Base-by-base conservation (phyloP, 2,797 vertebrate genomes). In the Epinephelus awoara region DNA sequence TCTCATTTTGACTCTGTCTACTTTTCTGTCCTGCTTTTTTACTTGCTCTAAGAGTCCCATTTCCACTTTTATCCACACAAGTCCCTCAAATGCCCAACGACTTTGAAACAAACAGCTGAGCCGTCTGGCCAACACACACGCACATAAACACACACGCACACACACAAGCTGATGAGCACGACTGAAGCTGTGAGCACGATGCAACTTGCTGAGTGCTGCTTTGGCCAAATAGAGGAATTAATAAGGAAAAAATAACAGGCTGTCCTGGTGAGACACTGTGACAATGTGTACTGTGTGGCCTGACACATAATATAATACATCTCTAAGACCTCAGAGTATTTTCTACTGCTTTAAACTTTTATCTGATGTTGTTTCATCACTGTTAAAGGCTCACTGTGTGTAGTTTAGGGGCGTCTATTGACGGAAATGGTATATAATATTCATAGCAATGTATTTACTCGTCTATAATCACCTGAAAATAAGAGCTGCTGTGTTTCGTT, bases 211-310 rank as follows among this genome's bases (percentile, higher is more conserved):
- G 72, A 79, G 72, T 68, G 55, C 65, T 68, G 64, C 66, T 84
- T 81, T 61, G 67, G 72, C 82, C 80, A 89, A 87, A 86, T 68
- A 70, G 58, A 88, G 74, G 77, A 90, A 87, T 87, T 91, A 89
- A 92, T 89, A 78, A 84, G 59, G 15, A 14, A 85, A 71, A 82
- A 85, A 79, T 64, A 80, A 75, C 83, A 84, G 68, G 51, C 73
- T 75, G 77, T 72, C 73, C 50, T 77, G 27, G 10, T 73, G 67
- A 64, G 75, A 85, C 72, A 68, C 66, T 61, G 61, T 70, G 66
- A 54, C 19, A 68, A 18, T 70, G 73, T 70, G 50, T 63, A 29
- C 65, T 68, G 66, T 68, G 51, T 69, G 11, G 19, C 17, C 34
- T 52, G 5, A 59, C 46, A 51, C 65, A 58, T 17, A 46, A 50